Percentiles rank a stretch among this genome's conserved stretches.
Evolutionary conservation across 2,113 vertebrate species (phyloP).

Genomic region (Cichladusa arquata): DNA sequence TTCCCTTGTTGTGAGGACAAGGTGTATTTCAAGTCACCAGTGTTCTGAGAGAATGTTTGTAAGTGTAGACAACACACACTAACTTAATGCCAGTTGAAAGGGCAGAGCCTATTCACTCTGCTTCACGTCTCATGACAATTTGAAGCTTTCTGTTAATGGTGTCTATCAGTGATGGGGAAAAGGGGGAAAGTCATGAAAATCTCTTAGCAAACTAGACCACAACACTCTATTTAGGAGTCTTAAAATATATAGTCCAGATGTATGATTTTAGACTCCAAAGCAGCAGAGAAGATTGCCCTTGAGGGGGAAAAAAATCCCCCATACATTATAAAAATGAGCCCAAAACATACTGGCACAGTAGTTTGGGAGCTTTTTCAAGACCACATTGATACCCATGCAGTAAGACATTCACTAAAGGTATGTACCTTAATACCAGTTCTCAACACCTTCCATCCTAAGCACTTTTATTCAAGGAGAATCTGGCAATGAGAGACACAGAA

Average conservation of each 20-base stretch:
- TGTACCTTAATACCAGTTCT: neutral
- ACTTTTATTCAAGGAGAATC: slow-evolving; percentile 4
- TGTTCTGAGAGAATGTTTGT: slow-evolving; percentile 5
- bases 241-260: neutral
- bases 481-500: neutral
- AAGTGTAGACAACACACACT: slow-evolving; percentile 13
- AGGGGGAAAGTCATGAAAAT: neutral
- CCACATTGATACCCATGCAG: neutral
- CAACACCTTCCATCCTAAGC: neutral
- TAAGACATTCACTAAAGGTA: neutral
- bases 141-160: neutral
- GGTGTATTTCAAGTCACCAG: neutral
- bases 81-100: slow-evolving; percentile 46
- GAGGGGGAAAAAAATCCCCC: rapidly evolving
- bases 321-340: neutral
- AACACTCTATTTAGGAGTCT: neutral
- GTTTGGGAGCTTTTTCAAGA: neutral
- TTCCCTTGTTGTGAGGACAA: neutral
- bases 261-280: neutral
- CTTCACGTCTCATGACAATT: neutral
- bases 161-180: neutral
- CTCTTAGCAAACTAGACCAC: neutral
- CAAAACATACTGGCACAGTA: neutral
- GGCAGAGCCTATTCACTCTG: slow-evolving; percentile 26
- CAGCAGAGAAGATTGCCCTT: neutral